Evolutionary conservation across 1,140 invertebrate species (phyloP).

Genomic region (Teleopsis dalmanni): DNA sequence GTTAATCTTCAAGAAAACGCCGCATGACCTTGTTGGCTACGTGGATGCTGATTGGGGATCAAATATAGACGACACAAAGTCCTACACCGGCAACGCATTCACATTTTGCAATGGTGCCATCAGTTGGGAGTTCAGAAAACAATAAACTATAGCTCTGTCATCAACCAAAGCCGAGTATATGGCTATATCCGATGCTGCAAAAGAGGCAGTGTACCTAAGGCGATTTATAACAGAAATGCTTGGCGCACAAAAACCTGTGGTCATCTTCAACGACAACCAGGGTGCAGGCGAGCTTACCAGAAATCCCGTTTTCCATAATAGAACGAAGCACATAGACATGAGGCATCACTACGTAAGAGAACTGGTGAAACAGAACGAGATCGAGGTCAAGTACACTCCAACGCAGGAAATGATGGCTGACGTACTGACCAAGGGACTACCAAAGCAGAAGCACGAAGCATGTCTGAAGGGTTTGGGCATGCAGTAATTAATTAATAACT

Average conservation of each 20-base stretch:
- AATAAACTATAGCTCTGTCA: no score
- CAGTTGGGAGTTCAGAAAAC: no score
- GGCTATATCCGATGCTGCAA: no score
- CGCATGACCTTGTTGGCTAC: no score
- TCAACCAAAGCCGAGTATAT: slow-evolving; percentile 46
- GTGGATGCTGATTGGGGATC: slow-evolving; percentile 12
- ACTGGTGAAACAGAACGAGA: neutral
- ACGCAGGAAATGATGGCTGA: slow-evolving; percentile 28
- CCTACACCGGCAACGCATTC: slow-evolving; percentile 34
- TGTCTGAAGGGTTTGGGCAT: neutral
- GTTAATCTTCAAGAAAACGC: no score
- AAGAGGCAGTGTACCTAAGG: no score
- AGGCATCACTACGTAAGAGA: slow-evolving; percentile 29
- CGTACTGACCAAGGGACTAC: slow-evolving; percentile 20
- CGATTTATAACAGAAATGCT: no score
- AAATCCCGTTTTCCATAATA: slow-evolving; percentile 23
- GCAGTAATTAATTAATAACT: no score
- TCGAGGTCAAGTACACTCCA: slow-evolving; percentile 16
- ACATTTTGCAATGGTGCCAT: no score
- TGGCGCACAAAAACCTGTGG: no score
- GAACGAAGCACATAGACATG: slow-evolving; percentile 39
- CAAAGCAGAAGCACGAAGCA: slow-evolving; percentile 3
- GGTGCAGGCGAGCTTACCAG: slow-evolving; percentile 22
- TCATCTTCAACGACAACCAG: slow-evolving; percentile 21
- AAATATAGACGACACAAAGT: slow-evolving; percentile 24